phyloP scores from a whole-genome alignment of 1,140 invertebrate species.

The Aphaenogaster floridana region DNA sequence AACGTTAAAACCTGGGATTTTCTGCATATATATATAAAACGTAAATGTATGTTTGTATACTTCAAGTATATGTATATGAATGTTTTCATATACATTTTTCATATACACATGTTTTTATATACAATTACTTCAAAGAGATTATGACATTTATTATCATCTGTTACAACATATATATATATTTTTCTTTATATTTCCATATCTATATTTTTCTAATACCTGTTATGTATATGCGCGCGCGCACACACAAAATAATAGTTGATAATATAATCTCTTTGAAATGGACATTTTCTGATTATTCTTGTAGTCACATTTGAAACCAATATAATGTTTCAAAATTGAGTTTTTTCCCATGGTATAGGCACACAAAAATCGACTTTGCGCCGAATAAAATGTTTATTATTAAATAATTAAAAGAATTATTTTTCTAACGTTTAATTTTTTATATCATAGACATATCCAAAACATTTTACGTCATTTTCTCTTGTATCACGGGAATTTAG shows the following conservation, averaged over 20 bases:
- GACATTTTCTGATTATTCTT: background rate
- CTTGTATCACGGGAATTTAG: background rate
- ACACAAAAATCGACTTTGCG: background rate
- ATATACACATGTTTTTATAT: background rate
- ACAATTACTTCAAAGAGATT: background rate
- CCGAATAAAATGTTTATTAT: background rate
- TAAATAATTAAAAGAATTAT: background rate
- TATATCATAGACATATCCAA: background rate
- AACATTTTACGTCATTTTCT: background rate
- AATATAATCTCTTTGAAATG: constrained; percentile 20
- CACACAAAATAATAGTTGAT: background rate
- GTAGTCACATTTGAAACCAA: background rate
- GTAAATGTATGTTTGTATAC: no score
- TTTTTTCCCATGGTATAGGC: background rate
- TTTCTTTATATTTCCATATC: background rate
- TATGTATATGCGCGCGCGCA: background rate
- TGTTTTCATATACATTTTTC: background rate
- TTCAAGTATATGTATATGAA: background rate
- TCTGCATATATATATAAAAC: background rate
- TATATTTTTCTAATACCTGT: background rate
- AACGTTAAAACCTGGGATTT: no score
- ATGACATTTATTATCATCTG: background rate
- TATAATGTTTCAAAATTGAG: background rate
- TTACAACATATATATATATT: background rate
- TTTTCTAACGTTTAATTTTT: background rate